Base-by-base conservation (phyloP, 2,888 invertebrate genomes). In the Siphlonurus alternatus region DNA sequence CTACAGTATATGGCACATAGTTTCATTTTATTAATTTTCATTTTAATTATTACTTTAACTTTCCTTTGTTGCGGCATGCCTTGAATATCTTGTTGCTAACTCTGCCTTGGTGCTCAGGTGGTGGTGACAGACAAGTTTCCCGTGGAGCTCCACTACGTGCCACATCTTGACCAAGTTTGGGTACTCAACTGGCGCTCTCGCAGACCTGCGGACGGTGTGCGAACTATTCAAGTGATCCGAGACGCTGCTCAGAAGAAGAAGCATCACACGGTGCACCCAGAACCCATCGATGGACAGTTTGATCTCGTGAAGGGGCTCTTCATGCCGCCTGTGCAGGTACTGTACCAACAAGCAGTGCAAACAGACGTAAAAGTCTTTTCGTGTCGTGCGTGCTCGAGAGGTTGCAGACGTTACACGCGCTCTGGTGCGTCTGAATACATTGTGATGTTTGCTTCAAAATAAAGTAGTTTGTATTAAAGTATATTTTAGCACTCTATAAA, bases 221-320 rank as follows among this genome's bases (percentile, higher is more conserved):
- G 85, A 74, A 86, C 86, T 1, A 80, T 86, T 61, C 82, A 85
- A 72, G 82, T 88, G n/a, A 86, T 88, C 68, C 75, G 87, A 60
- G 85, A 86, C 72, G 87, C 87, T 25, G 82, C 83, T 20, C 83
- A 86, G 72, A 84, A 84, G 72, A 78, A 83, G 64, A 85, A 85
- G 71, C 88, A 88, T 73, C 84, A 84, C 71, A 84, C 85, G 0
- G 84, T 85, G 1, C 85, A 86, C 72, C 85, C 85, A 1, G 85
- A 87, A 71, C 87, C 87, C 0, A 85, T 88, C 59, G 86, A 87
- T 70, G 86, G 86, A 18, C 85, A 86, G 72, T 87, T 87, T 73
- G 87, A 88, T 75, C 77, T 86, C 69, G 86, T 87, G 2, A 79
- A 80, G 69, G 80, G 81, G 64, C 75, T 85, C 25, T 84, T 82